phyloP scores from a whole-genome alignment of 2,797 vertebrate genomes.

The Artibeus jamaicensis region DNA sequence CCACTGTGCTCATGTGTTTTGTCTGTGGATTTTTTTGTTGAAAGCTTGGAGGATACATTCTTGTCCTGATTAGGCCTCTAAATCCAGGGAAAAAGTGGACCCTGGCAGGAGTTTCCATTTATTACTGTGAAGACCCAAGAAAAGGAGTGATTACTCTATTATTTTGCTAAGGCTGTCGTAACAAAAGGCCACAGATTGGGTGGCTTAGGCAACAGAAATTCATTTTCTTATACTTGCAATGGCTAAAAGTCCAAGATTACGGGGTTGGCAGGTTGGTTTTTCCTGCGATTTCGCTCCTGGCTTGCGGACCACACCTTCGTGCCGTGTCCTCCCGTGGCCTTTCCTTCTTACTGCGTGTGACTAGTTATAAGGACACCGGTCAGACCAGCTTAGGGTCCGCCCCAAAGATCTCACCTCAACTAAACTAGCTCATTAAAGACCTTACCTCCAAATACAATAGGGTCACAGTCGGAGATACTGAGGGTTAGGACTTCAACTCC shows the following conservation, averaged over 20 bases:
- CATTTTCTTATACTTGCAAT: too few species aligned
- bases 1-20: background rate
- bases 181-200: too few species aligned
- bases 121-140: background rate
- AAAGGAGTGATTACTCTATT: background rate
- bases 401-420: background rate
- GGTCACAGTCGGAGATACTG: background rate
- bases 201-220: too few species aligned
- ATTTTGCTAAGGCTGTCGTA: background rate
- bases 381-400: background rate
- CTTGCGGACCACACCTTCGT: too few species aligned
- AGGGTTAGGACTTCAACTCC: background rate
- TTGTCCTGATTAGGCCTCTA: background rate
- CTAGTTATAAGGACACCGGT: background rate
- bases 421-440: background rate
- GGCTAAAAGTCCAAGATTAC: too few species aligned
- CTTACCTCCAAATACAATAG: background rate
- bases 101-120: background rate
- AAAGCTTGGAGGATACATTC: background rate
- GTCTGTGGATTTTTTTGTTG: background rate
- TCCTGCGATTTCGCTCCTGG: too few species aligned
- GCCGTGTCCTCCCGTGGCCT: fast-evolving
- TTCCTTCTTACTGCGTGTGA: fast-evolving
- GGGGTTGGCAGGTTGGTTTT: too few species aligned
- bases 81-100: background rate